These are phyloP conservation scores for Elephantulus edwardii DNA, from an alignment of 2,113 vertebrate species.

Conservation along the genomic window DNA sequence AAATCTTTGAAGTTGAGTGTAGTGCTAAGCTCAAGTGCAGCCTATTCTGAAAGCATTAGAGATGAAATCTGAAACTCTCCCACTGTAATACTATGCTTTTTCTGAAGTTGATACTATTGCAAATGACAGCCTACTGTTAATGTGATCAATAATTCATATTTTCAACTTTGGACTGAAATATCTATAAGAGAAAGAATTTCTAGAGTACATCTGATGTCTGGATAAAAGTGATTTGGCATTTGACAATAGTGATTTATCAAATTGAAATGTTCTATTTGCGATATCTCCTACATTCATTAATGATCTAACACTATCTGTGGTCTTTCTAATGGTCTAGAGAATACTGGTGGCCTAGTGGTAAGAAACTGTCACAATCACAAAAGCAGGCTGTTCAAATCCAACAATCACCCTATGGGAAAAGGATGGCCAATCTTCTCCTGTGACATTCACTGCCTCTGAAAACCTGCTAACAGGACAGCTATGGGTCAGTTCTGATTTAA, in stretches of 20 bases:
- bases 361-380: no score
- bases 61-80: neutral
- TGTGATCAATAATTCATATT: constrained; percentile 60
- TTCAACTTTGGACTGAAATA: constrained; percentile 15
- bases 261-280: constrained; percentile 54
- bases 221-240: constrained; percentile 46
- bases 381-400: no score
- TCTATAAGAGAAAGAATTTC: constrained; percentile 29
- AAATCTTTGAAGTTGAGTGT: constrained; percentile 51
- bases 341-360: no score
- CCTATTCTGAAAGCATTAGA: constrained; percentile 41
- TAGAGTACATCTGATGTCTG: constrained; percentile 42
- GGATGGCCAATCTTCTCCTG: no score
- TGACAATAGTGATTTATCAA: constrained; percentile 27
- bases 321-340: neutral
- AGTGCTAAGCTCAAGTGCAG: constrained; percentile 25
- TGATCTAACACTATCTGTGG: constrained; percentile 48
- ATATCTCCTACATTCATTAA: constrained; percentile 40
- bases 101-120: constrained; percentile 34
- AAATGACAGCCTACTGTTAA: constrained; percentile 57
- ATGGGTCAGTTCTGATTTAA: no score
- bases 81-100: neutral
- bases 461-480: no score
- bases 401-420: no score
- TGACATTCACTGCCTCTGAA: no score